These are phyloP conservation scores for Hemichromis elongatus DNA, from an alignment of 2,113 vertebrate genomes.

Conservation along the genomic window DNA sequence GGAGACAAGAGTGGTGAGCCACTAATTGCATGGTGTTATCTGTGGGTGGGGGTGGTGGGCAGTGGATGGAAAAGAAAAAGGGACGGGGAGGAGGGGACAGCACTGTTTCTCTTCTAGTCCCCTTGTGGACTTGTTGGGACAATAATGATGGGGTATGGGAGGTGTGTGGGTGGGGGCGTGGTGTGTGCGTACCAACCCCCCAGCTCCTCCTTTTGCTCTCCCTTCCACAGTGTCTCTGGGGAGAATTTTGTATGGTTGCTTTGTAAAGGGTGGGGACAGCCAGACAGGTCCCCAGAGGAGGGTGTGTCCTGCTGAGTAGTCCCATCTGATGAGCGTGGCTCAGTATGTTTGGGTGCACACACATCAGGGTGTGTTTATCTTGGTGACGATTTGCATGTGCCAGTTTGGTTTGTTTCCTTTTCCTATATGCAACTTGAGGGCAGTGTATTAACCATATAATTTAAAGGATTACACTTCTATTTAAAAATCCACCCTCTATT, in stretches of 20 bases:
- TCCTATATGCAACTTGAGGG: not conserved
- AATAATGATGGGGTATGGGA: conserved; percentile 66
- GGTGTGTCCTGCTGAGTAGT: conserved; percentile 46
- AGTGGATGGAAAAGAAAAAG: conserved; percentile 11
- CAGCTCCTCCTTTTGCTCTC: conserved; percentile 15
- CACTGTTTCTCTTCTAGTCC: conserved; percentile 36
- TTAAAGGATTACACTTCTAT: not conserved
- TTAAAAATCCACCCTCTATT: not conserved
- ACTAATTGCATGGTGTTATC: conserved; percentile 72
- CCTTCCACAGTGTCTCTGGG: conserved; percentile 8
- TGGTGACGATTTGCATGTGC: not conserved
- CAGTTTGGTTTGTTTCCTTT: not conserved
- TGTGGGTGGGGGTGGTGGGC: conserved; percentile 45
- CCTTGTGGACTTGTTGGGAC: conserved; percentile 50
- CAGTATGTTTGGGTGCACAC: not conserved
- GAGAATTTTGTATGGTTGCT: conserved; percentile 41
- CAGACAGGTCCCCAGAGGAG: conserved; percentile 58
- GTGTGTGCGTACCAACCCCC: conserved; percentile 20
- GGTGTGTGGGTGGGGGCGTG: conserved; percentile 63
- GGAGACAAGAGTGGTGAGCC: conserved; percentile 43
- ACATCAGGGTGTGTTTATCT: conserved; percentile 13
- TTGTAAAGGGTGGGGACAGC: conserved; percentile 60
- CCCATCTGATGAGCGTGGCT: conserved; percentile 6
- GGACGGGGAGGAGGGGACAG: conserved; percentile 1
- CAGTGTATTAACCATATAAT: conserved; percentile 9